Conservation (phyloP, 2,113 vertebrate species). For the Mastomys coucha region DNA sequence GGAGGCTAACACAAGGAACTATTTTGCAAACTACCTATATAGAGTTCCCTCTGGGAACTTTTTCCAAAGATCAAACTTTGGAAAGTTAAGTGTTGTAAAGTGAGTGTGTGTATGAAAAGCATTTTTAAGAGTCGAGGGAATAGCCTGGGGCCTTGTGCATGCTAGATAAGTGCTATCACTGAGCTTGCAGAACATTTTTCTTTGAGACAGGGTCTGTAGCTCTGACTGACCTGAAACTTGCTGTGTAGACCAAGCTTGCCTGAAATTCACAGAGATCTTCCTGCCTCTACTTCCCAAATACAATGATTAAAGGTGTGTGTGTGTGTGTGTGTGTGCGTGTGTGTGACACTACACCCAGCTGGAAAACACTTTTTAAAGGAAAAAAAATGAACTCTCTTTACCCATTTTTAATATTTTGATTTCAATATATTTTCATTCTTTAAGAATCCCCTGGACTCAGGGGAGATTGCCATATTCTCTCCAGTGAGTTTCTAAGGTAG, state of each 20-base stretch:
- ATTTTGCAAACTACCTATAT: background rate
- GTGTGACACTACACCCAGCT: background rate
- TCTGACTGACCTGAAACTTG: background rate
- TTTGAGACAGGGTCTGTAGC: background rate
- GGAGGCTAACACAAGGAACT: background rate
- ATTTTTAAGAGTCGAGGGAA: background rate
- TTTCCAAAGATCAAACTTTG: constrained; percentile 17
- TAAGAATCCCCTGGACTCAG: no score
- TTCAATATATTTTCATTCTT: background rate
- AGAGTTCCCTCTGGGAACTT: background rate
- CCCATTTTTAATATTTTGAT: background rate
- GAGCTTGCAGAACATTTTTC: background rate
- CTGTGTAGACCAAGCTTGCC: background rate
- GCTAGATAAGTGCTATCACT: background rate
- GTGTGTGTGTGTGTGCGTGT: background rate
- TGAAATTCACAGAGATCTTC: background rate
- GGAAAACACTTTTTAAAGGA: background rate
- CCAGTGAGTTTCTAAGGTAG: no score
- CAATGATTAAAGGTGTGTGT: background rate
- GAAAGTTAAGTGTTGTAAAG: background rate
- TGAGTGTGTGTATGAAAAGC: background rate
- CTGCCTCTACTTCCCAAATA: background rate
- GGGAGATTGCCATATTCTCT: no score
- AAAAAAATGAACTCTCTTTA: background rate
- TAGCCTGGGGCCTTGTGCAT: background rate